Evolutionary conservation across 2,113 vertebrate species (phyloP).

Genomic region (Solenodon paradoxus): DNA sequence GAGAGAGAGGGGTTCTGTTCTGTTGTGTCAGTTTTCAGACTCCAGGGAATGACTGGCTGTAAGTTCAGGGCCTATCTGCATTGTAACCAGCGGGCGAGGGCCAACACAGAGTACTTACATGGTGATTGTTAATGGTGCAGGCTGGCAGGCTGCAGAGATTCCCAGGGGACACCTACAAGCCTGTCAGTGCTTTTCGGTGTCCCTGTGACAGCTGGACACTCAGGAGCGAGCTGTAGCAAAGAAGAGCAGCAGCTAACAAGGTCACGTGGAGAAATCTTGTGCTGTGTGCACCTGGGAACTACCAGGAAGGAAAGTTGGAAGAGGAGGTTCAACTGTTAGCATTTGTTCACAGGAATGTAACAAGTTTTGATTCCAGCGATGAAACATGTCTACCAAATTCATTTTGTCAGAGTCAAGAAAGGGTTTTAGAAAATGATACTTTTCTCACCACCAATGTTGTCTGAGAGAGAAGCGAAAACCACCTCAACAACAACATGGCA

Average conservation of each 20-base stretch:
- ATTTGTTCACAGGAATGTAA: background rate
- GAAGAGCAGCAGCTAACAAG: constrained; percentile 12
- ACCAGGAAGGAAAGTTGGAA: background rate
- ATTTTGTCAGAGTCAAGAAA: background rate
- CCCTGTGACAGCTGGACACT: constrained; percentile 53
- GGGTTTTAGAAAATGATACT: background rate
- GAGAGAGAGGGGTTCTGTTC: background rate
- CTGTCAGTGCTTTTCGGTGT: constrained; percentile 59
- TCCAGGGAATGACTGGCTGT: background rate
- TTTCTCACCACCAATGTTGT: background rate
- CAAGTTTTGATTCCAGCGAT: background rate
- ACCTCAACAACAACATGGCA: background rate
- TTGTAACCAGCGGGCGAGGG: background rate
- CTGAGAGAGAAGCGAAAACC: background rate
- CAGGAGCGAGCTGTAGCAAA: background rate
- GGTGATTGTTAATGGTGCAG: background rate
- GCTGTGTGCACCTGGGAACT: background rate
- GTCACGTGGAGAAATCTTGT: constrained; percentile 25
- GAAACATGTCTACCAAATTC: background rate
- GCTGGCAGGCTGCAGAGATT: background rate
- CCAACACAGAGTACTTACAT: background rate
- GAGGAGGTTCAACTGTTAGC: background rate
- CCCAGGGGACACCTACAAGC: constrained; percentile 12
- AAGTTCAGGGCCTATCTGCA: constrained; percentile 29
- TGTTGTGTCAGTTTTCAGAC: constrained; percentile 25